Evolutionary conservation across 2,888 invertebrate genomes (phyloP).

Genomic region (Rhagophthalmus giganteus): DNA sequence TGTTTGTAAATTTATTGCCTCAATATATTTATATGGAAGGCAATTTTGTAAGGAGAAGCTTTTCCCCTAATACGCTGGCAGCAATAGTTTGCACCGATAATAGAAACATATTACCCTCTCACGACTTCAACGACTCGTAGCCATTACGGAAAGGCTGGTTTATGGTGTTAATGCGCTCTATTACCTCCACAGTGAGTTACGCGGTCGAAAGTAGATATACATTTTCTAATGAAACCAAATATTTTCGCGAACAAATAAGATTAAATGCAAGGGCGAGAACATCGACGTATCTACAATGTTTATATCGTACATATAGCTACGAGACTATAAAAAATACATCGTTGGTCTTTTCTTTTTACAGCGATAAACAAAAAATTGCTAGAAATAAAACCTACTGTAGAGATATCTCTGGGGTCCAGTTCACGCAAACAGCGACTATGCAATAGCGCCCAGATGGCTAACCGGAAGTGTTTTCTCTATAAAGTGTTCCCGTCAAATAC

Average conservation of each 20-base stretch:
- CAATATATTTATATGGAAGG: constrained; percentile 59
- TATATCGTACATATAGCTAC: no score
- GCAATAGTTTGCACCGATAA: constrained; percentile 56
- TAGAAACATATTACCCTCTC: constrained; percentile 59
- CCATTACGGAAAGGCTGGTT: constrained; percentile 57
- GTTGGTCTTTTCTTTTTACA: constrained; percentile 17
- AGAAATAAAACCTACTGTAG: constrained; percentile 27
- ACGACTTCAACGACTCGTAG: constrained; percentile 55
- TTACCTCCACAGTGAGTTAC: constrained; percentile 53
- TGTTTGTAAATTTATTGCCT: constrained; percentile 55
- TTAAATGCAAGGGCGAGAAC: no score
- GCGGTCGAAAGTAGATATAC: constrained; percentile 46
- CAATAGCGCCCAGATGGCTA: constrained; percentile 40
- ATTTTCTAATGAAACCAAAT: constrained; percentile 33
- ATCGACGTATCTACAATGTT: no score
- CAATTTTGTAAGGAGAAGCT: constrained; percentile 52
- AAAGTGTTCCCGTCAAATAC: constrained; percentile 29
- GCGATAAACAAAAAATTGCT: constrained; percentile 23
- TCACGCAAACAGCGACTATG: constrained; percentile 37
- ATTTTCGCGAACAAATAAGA: constrained; percentile 2
- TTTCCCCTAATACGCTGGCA: constrained; percentile 47
- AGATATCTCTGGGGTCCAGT: constrained; percentile 36
- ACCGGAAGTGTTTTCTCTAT: constrained; percentile 32
- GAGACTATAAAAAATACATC: neutral
- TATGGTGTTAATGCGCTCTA: constrained; percentile 58